A percentile compares a stretch with the other conserved stretches of the same genome.
phyloP scores from a whole-genome alignment of 2,888 invertebrate genomes.

The Eupithecia pulchellata region DNA sequence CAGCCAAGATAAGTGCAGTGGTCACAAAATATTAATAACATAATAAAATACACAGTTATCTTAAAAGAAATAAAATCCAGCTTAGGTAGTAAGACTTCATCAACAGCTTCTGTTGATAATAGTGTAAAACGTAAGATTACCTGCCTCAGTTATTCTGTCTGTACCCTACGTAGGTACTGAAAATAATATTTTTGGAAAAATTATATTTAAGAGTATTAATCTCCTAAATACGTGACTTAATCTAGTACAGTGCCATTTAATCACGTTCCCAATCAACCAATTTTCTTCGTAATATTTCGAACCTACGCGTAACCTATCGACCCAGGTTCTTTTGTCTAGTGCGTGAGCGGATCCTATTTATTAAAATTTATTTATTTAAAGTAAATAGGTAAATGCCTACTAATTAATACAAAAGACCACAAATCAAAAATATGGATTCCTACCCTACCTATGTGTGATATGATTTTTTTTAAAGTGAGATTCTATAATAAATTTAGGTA shows the following conservation, averaged over 20 bases:
- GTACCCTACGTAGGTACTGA: too few species aligned
- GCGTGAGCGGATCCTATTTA: not conserved
- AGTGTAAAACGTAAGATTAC: too few species aligned
- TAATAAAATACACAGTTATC: not conserved
- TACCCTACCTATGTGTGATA: conserved; percentile 5
- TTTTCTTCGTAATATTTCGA: not conserved
- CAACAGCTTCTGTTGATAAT: too few species aligned
- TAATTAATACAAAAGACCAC: not conserved
- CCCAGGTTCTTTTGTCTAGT: not conserved
- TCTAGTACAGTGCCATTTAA: not conserved
- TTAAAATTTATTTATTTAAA: not conserved
- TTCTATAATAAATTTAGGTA: not conserved
- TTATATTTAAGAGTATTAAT: too few species aligned
- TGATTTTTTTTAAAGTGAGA: conserved; percentile 15
- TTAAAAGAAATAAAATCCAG: too few species aligned
- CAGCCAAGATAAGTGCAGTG: not conserved
- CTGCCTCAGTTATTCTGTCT: too few species aligned
- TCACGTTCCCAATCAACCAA: not conserved
- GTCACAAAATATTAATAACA: not conserved
- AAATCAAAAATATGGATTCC: not conserved
- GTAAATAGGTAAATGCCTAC: not conserved
- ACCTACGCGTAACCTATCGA: not conserved
- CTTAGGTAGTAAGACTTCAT: too few species aligned
- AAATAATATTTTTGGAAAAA: too few species aligned
- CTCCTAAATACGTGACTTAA: not conserved